A percentile compares a stretch with the other conserved stretches of the same genome.
Conservation (phyloP, 1,140 invertebrate species). For the Asbolus verrucosus region DNA sequence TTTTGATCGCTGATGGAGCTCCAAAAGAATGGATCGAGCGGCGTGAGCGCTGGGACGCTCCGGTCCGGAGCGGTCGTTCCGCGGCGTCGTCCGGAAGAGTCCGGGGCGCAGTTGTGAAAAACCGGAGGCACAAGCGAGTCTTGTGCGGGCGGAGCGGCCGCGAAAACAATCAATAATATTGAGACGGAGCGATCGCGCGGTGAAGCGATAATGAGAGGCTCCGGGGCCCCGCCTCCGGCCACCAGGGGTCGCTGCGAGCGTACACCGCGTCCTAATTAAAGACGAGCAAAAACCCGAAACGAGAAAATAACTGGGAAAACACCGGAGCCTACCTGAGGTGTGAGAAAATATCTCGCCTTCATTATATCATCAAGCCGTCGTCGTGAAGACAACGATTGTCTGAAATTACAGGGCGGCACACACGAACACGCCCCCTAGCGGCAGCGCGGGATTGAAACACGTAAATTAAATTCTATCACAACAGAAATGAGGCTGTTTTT, state of each 20-base stretch:
- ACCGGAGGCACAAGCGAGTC: slow-evolving; percentile 35
- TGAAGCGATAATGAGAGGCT: slow-evolving; percentile 63
- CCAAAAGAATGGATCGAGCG: too few relatives aligned
- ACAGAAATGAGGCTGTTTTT: slow-evolving; percentile 50
- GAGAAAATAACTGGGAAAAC: slow-evolving; percentile 64
- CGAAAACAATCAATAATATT: slow-evolving; percentile 63
- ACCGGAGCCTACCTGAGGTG: slow-evolving; percentile 62
- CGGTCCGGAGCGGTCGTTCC: too few relatives aligned
- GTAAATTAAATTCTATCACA: slow-evolving; percentile 65
- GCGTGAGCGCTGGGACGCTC: too few relatives aligned
- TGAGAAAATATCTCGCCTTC: slow-evolving; percentile 64
- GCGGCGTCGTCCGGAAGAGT: slow-evolving; percentile 21
- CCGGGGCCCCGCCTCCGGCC: slow-evolving; percentile 54
- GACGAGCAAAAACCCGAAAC: slow-evolving; percentile 51
- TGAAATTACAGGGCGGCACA: slow-evolving; percentile 64
- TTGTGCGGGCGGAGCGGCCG: slow-evolving; percentile 33
- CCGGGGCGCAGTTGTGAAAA: slow-evolving; percentile 13
- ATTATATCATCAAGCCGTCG: slow-evolving; percentile 65
- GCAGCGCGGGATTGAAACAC: slow-evolving; percentile 60
- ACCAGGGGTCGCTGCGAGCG: slow-evolving; percentile 50
- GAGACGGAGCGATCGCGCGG: slow-evolving; percentile 58
- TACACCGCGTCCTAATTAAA: slow-evolving; percentile 61
- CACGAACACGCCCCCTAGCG: slow-evolving; percentile 55
- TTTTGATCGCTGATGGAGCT: too few relatives aligned
- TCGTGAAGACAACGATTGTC: slow-evolving; percentile 65